Percentiles rank a stretch among this genome's conserved stretches.
Evolutionary conservation across 2,888 invertebrate species (phyloP).

Genomic region (Caenorhabditis parvicauda): DNA sequence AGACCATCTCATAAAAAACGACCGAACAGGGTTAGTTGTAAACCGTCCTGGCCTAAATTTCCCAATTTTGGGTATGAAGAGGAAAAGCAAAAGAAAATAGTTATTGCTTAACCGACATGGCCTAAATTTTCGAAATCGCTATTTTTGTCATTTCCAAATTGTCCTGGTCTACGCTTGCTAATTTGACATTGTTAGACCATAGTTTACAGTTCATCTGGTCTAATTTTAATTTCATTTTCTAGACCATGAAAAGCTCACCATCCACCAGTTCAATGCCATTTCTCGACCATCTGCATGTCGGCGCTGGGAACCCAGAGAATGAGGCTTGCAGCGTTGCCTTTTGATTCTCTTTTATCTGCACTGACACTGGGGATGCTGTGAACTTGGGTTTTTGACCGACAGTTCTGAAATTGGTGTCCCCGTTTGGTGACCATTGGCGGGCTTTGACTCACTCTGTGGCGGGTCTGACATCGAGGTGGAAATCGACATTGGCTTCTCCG

Average conservation of each 20-base stretch:
- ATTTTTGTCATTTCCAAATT: no score
- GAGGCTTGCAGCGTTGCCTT: slow-evolving; percentile 48
- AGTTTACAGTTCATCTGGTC: no score
- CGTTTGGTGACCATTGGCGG: background rate
- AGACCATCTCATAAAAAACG: background rate
- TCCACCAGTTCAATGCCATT: slow-evolving; percentile 42
- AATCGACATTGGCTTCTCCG: slow-evolving; percentile 26
- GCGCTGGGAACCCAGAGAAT: slow-evolving; percentile 49
- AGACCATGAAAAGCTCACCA: slow-evolving; percentile 27
- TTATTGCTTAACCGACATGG: no score
- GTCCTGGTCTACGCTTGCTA: no score
- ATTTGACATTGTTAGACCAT: no score
- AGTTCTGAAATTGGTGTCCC: slow-evolving; percentile 16
- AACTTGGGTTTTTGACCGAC: slow-evolving; percentile 42
- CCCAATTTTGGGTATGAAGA: background rate
- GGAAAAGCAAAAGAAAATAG: no score
- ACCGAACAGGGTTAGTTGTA: no score
- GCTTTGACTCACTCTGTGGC: slow-evolving; percentile 23
- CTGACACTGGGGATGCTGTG: slow-evolving; percentile 48
- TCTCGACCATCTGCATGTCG: slow-evolving; percentile 50
- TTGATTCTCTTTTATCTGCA: slow-evolving; percentile 28
- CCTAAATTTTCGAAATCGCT: no score
- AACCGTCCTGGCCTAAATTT: no score
- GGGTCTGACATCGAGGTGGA: slow-evolving; percentile 32
- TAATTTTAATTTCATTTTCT: no score